Percentiles rank a stretch among this genome's conserved stretches.
phyloP scores from a whole-genome alignment of 1,140 invertebrate genomes.

The Drosophila ercepeae region DNA sequence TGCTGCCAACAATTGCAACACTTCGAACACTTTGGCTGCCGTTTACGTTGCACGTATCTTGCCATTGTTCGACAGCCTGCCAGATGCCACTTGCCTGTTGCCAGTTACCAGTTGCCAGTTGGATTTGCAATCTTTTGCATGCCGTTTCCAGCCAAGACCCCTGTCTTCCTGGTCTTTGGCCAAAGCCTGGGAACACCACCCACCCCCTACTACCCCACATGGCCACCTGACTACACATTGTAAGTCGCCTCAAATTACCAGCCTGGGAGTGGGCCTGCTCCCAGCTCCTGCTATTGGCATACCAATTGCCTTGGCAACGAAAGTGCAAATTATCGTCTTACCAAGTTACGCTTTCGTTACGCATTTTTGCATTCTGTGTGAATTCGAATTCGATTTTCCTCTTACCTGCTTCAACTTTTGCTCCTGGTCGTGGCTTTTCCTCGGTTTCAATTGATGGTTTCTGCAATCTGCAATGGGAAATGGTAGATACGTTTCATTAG shows the following conservation, averaged over 20 bases:
- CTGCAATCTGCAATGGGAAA: constrained; percentile 40
- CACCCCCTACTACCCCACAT: background rate
- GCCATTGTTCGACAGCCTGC: constrained; percentile 23
- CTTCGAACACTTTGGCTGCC: constrained; percentile 20
- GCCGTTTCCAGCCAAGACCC: constrained; percentile 39
- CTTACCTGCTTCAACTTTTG: constrained; percentile 64
- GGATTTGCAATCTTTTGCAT: constrained; percentile 54
- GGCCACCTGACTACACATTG: constrained; percentile 57
- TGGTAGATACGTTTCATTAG: background rate
- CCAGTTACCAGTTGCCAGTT: too few species aligned
- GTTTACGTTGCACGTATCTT: too few species aligned
- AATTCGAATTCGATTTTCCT: constrained; percentile 20
- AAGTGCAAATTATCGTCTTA: constrained; percentile 58
- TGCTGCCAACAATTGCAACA: constrained; percentile 35
- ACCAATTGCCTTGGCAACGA: constrained; percentile 56
- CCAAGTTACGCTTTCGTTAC: constrained; percentile 56
- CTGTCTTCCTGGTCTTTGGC: constrained; percentile 43
- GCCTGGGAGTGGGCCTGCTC: constrained; percentile 28
- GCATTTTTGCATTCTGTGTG: constrained; percentile 73
- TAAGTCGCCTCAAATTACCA: constrained; percentile 70
- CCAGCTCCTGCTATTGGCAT: constrained; percentile 36
- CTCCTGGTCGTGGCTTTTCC: constrained; percentile 48
- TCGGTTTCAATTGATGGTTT: constrained; percentile 15
- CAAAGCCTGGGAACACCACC: constrained; percentile 18
- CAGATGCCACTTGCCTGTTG: constrained; percentile 23